A percentile compares a stretch with the other conserved stretches of the same genome.
Evolutionary conservation across 2,888 invertebrate species (phyloP).

Genomic region (Fabriciana adippe): DNA sequence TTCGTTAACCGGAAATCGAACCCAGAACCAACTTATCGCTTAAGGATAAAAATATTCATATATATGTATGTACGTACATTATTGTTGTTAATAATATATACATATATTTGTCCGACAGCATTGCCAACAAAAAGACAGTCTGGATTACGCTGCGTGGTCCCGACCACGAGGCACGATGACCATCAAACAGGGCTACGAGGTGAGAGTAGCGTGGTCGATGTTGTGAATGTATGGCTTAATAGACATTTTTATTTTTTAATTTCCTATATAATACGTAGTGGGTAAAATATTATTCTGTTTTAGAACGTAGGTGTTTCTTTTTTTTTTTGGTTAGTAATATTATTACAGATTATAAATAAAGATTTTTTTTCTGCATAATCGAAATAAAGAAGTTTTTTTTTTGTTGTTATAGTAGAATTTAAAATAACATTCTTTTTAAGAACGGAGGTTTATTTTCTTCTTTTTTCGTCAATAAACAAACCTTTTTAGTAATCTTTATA

Average conservation of each 20-base stretch:
- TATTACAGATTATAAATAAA: no score
- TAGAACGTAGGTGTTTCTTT: no score
- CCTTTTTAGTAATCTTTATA: no score
- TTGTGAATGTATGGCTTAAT: slow-evolving; percentile 11
- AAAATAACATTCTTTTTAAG: no score
- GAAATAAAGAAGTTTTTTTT: no score
- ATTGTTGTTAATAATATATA: slow-evolving; percentile 9
- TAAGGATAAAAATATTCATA: background rate
- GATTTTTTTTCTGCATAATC: no score
- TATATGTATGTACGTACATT: background rate
- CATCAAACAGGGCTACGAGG: slow-evolving; percentile 84
- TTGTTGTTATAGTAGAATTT: no score
- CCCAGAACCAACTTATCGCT: background rate
- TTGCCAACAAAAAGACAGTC: slow-evolving; percentile 83
- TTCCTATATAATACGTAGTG: background rate
- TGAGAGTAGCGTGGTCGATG: slow-evolving; percentile 53
- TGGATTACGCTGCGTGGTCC: slow-evolving; percentile 83
- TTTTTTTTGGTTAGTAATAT: no score
- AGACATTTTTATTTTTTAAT: background rate
- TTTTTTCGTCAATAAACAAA: no score
- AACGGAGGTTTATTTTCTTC: no score
- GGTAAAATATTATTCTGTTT: background rate
- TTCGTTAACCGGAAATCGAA: background rate
- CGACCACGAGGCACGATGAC: slow-evolving; percentile 82
- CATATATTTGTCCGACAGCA: slow-evolving; percentile 74